Percentiles rank a stretch among this genome's conserved stretches.
phyloP scores from a whole-genome alignment of 2,888 invertebrate species.

The Eremobia ochroleuca region DNA sequence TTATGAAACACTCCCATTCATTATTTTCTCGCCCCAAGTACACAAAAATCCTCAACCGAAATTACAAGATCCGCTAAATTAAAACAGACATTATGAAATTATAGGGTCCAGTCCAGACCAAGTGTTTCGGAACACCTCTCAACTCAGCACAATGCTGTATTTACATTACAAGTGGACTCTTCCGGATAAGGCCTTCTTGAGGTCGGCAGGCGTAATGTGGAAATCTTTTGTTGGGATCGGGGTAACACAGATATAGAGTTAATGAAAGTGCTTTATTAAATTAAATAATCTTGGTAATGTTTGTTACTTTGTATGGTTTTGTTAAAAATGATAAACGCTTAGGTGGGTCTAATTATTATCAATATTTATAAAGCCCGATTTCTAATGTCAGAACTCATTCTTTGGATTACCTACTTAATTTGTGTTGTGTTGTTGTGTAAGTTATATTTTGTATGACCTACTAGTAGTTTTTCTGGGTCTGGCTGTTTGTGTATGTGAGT shows the following conservation, averaged over 20 bases:
- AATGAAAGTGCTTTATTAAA: conserved; percentile 56
- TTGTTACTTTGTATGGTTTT: too few species aligned
- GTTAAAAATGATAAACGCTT: too few species aligned
- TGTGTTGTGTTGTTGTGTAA: too few species aligned
- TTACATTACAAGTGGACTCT: conserved; percentile 89
- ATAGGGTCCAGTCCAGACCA: conserved; percentile 65
- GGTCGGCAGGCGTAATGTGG: conserved; percentile 86
- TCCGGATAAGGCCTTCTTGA: conserved; percentile 87
- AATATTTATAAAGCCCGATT: too few species aligned
- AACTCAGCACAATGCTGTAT: conserved; percentile 82
- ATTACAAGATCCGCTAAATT: conserved; percentile 48
- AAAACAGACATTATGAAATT: conserved; percentile 67
- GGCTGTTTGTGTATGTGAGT: too few species aligned
- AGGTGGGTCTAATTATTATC: too few species aligned
- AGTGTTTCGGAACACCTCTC: conserved; percentile 72
- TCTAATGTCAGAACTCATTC: too few species aligned
- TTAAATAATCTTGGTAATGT: not conserved
- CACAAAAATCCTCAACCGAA: conserved; percentile 14
- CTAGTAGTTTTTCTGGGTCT: too few species aligned
- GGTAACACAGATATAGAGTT: conserved; percentile 63
- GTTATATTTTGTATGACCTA: too few species aligned
- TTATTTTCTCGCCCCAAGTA: not conserved
- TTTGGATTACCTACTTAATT: too few species aligned
- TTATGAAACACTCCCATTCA: not conserved
- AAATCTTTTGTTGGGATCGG: conserved; percentile 86